A percentile compares a stretch with the other conserved stretches of the same genome.
phyloP scores from a whole-genome alignment of 1,140 invertebrate genomes.

The Melipona quadrifasciata region DNA sequence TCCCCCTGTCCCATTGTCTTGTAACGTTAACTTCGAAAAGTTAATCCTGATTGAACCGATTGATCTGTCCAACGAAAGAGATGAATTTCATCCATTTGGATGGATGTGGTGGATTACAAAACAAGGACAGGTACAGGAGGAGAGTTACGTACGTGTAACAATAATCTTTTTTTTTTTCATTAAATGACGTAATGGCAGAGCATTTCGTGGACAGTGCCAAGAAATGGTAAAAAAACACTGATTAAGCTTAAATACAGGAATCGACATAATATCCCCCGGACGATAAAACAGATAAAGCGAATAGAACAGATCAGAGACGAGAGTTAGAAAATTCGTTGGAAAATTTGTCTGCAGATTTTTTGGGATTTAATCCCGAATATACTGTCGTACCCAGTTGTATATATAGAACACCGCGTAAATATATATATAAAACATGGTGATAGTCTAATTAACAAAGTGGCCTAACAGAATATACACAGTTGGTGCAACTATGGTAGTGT shows the following conservation, averaged over 20 bases:
- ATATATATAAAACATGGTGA: no score
- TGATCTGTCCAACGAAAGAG: background rate
- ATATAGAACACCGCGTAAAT: background rate
- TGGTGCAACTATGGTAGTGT: background rate
- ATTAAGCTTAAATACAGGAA: no score
- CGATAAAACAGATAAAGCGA: background rate
- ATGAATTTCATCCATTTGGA: background rate
- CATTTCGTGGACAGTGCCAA: conserved; percentile 2
- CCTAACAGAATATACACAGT: background rate
- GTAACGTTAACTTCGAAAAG: background rate
- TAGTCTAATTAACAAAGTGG: no score
- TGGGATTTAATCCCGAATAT: background rate
- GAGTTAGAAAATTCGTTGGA: background rate
- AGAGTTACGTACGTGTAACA: background rate
- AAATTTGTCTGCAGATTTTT: background rate
- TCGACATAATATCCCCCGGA: background rate
- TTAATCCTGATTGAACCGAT: background rate
- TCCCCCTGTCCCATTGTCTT: background rate
- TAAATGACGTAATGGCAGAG: conserved; percentile 14
- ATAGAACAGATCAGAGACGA: background rate
- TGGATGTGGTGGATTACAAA: background rate
- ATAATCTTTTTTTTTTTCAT: background rate
- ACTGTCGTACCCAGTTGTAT: background rate
- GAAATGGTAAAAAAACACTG: background rate
- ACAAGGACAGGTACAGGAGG: no score